Conservation (phyloP, 2,113 vertebrate genomes). For the Vireo altiloquus region DNA sequence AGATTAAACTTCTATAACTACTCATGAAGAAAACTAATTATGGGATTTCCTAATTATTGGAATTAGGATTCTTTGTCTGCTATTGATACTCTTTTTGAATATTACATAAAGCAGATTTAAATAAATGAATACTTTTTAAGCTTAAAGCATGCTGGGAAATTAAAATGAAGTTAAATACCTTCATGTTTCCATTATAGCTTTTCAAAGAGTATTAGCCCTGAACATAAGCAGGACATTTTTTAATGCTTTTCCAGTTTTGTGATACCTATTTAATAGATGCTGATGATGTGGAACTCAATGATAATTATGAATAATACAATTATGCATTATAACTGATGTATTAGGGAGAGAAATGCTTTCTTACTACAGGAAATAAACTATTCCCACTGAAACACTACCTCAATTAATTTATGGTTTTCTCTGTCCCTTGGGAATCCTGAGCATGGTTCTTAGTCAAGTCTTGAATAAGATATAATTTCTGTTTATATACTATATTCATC, state of each 20-base stretch:
- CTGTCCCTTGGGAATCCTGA: not conserved
- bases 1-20: not conserved
- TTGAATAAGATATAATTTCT: not conserved
- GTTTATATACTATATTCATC: not conserved
- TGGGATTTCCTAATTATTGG: not conserved
- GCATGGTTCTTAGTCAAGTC: not conserved
- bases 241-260: not conserved
- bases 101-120: not conserved
- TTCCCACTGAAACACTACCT: not conserved
- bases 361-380: not conserved
- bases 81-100: not conserved
- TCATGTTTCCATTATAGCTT: not conserved
- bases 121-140: not conserved
- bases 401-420: not conserved
- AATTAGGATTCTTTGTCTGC: not conserved
- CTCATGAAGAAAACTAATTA: not conserved
- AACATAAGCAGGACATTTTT: not conserved
- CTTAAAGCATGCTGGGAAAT: not conserved
- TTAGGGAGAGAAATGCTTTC: not conserved
- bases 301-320: not conserved
- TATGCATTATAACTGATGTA: not conserved
- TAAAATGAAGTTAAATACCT: not conserved
- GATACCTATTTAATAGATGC: not conserved
- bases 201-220: not conserved
- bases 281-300: fast-evolving